Evolutionary conservation across 2,113 vertebrate species (phyloP), one percentile per base, ranked within the genome.

Genomic region (Thomomys bottae): DNA sequence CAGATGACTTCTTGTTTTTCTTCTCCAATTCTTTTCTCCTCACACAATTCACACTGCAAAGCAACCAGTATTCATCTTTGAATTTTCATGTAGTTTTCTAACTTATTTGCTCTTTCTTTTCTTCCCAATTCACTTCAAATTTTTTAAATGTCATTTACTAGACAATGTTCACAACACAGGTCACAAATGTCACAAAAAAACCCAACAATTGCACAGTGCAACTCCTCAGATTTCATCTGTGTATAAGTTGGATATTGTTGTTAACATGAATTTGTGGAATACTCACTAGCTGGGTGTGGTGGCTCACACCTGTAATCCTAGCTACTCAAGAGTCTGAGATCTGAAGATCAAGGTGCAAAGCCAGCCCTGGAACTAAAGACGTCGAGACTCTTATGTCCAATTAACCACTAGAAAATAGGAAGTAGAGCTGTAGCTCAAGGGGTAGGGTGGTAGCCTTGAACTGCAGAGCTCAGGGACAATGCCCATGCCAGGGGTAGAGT

Each of bases 41-140:
- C 26, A 94, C 34, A 84, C 8, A 87, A 85, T 64, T 64, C 49
- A 93, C 42, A 8, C 14, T 59, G 81, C n/a, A 75, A 2, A 83
- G 8, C 45, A 32, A 20, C 40, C 0, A 2, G 63, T 42, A 11
- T 28, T 59, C 34, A 72, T 63, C 72, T 85, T 73, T 34, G 2
- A 54, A 87, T 28, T 71, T 88, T 4, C 15, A 67, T 57, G 8
- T 9, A 78, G 73, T 93, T 79, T 85, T 54, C 0, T 30, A 45
- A 67, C 77, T 67, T 77, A 6, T 82, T 84, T 88, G 34, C 8
- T 49, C 92, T 80, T 86, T 14, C 49, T 82, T 94, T 88, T 49
- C 8, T 89, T 85, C 91, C n/a, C 30, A 83, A 26, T 85, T 77
- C 5, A 12, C 8, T 40, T 83, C 12, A 80, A 0, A 12, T 91